phyloP scores from a whole-genome alignment of 23 tunicate species.

The Diplosoma virens region DNA sequence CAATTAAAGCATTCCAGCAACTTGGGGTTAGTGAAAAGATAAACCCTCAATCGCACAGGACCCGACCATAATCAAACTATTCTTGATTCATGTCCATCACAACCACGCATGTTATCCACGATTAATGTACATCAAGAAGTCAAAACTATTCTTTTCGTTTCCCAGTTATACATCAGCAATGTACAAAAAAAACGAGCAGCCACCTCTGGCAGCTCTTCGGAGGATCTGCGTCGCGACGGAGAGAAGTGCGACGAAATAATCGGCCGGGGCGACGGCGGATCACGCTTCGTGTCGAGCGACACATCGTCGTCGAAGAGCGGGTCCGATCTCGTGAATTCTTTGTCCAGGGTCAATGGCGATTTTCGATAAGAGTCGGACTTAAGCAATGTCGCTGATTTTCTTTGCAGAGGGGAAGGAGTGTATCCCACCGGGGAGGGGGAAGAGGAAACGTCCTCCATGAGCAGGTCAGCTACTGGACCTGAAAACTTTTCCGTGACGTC shows the following conservation, averaged over 20 bases:
- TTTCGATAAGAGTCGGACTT: not conserved
- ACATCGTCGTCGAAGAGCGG: not conserved
- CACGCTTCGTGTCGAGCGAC: not conserved
- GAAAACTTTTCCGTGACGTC: constrained; percentile 11
- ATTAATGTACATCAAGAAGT: no score
- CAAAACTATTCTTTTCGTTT: no score
- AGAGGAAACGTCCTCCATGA: not conserved
- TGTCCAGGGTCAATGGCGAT: not conserved
- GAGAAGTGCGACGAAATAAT: constrained; percentile 28
- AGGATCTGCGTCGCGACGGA: constrained; percentile 23
- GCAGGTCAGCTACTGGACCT: constrained; percentile 5
- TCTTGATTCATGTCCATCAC: no score
- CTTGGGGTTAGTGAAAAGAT: no score
- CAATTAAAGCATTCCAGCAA: no score
- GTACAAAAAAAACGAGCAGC: not conserved
- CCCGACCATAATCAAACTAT: no score
- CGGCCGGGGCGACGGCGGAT: constrained; percentile 1
- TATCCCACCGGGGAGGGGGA: constrained; percentile 41
- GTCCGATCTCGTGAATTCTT: not conserved
- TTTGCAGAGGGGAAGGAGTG: constrained; percentile 52
- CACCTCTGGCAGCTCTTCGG: constrained; percentile 24
- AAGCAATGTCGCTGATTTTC: not conserved
- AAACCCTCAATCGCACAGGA: no score
- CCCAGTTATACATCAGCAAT: not conserved
- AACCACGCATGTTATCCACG: no score